Evolutionary conservation across 1,140 invertebrate genomes (phyloP).

Genomic region (Brachionus calyciflorus): DNA sequence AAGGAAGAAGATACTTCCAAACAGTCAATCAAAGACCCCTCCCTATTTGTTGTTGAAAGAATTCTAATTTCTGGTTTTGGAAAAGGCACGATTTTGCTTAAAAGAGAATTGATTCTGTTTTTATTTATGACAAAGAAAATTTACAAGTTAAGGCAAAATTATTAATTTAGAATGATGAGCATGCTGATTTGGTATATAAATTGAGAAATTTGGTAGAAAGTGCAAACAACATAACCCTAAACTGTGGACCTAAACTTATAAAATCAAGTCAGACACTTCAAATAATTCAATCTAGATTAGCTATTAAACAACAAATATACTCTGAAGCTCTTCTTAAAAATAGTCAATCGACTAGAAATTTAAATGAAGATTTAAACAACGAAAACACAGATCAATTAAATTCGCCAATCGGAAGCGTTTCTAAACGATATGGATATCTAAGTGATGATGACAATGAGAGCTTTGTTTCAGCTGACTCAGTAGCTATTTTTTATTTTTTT

Average conservation of each 20-base stretch:
- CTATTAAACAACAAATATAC: conserved; percentile 37
- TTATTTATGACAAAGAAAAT: too few relatives aligned
- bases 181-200: conserved; percentile 40
- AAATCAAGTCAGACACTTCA: conserved; percentile 46
- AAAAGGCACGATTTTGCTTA: too few relatives aligned
- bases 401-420: neutral
- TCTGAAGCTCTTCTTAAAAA: conserved; percentile 9
- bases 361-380: neutral
- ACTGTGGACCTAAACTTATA: conserved; percentile 27
- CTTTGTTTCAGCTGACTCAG: conserved; percentile 44
- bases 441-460: conserved; percentile 45
- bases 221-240: conserved; percentile 12
- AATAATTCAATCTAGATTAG: conserved; percentile 46
- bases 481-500: neutral
- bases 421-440: conserved; percentile 5
- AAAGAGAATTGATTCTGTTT: too few relatives aligned
- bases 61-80: too few relatives aligned
- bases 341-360: neutral
- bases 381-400: neutral
- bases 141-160: neutral
- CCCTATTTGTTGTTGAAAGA: too few relatives aligned
- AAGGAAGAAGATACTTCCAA: too few relatives aligned
- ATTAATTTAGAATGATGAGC: conserved; percentile 26
- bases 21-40: too few relatives aligned
- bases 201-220: conserved; percentile 35